phyloP scores from a whole-genome alignment of 2,888 invertebrate genomes.

The Sceliomorpha sp. region DNA sequence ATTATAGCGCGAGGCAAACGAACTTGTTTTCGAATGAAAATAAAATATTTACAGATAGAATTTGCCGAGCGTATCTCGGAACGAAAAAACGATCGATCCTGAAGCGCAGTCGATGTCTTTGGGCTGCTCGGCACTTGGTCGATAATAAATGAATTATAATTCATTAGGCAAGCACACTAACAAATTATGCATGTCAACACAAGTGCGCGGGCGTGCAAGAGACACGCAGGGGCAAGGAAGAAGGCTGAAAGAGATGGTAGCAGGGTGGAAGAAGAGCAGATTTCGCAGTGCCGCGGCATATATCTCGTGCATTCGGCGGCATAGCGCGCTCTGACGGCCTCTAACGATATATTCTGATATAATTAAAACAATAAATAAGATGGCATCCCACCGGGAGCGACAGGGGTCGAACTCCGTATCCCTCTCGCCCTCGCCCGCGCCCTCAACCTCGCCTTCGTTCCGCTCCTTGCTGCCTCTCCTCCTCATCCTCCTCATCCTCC shows the following conservation, averaged over 20 bases:
- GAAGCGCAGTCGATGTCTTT: slow-evolving; percentile 14
- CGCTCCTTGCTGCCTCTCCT: no score
- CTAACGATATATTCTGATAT: slow-evolving; percentile 81
- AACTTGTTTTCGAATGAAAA: no score
- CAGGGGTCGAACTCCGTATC: slow-evolving; percentile 76
- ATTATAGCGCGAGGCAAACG: no score
- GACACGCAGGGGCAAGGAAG: slow-evolving; percentile 20
- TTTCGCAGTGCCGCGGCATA: slow-evolving; percentile 47
- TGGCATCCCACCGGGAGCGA: slow-evolving; percentile 78
- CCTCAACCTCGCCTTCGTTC: slow-evolving; percentile 46
- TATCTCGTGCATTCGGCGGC: slow-evolving; percentile 75
- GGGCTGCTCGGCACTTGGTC: slow-evolving; percentile 34
- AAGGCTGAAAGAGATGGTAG: slow-evolving; percentile 39
- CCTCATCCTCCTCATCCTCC: no score
- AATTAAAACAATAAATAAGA: slow-evolving; percentile 81
- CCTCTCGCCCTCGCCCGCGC: slow-evolving; percentile 47
- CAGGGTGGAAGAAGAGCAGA: slow-evolving; percentile 35
- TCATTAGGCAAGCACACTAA: slow-evolving; percentile 68
- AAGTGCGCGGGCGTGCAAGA: slow-evolving; percentile 46
- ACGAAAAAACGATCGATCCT: slow-evolving; percentile 10
- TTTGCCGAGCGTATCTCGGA: background rate
- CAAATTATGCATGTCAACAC: slow-evolving; percentile 73
- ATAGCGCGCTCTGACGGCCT: slow-evolving; percentile 74
- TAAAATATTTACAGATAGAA: no score
- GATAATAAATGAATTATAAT: slow-evolving; percentile 71